Evolutionary conservation across 2,888 invertebrate genomes (phyloP).

Genomic region (Melangyna quadrimaculata): DNA sequence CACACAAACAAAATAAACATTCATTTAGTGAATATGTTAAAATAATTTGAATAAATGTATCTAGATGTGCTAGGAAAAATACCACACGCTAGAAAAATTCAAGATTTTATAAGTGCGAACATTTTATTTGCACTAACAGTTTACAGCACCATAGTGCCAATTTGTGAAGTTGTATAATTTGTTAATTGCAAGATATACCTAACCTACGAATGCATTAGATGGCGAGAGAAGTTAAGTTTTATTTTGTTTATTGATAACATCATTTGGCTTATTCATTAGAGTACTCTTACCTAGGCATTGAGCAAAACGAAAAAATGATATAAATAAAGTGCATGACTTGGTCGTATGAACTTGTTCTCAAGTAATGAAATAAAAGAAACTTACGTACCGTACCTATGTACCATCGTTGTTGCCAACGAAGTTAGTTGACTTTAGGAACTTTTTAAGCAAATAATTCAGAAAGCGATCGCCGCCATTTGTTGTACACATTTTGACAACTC

Average conservation of each 20-base stretch:
- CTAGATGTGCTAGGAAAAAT: slow-evolving; percentile 14
- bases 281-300: not conserved
- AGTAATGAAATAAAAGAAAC: not conserved
- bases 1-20: not conserved
- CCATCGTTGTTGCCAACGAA: not conserved
- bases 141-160: not conserved
- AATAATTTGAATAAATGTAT: slow-evolving; percentile 24
- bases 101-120: slow-evolving; percentile 36
- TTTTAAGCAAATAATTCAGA: too few relatives aligned
- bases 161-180: slow-evolving; percentile 45
- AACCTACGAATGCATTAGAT: slow-evolving; percentile 26
- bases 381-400: not conserved
- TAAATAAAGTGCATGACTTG: not conserved
- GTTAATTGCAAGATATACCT: too few relatives aligned
- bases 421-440: too few relatives aligned
- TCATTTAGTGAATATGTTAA: slow-evolving; percentile 36
- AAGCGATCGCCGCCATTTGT: too few relatives aligned
- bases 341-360: not conserved
- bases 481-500: too few relatives aligned
- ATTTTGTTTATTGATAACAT: slow-evolving; percentile 21
- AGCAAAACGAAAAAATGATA: not conserved
- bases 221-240: not conserved
- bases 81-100: slow-evolving; percentile 17
- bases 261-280: not conserved
- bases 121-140: slow-evolving; percentile 28